Conservation (phyloP, 2,888 invertebrate genomes). For the Leistus spinibarbis region DNA sequence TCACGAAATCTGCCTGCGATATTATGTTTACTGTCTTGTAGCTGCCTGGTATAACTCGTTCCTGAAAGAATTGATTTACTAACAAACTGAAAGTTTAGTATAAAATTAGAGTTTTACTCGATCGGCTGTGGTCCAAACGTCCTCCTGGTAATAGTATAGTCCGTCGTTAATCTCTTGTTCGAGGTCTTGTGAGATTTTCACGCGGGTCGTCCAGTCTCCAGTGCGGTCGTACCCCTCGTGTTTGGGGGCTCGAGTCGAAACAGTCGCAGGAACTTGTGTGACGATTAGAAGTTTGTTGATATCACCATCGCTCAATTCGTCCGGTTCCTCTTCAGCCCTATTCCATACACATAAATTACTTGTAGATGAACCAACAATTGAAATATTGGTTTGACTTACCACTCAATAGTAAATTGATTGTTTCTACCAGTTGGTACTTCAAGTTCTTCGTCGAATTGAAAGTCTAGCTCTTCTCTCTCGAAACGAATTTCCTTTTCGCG, state of each 20-base stretch:
- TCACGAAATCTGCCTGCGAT: constrained; percentile 86
- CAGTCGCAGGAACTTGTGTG: constrained; percentile 82
- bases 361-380: not conserved
- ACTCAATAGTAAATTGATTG: constrained; percentile 81
- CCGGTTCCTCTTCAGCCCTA: constrained; percentile 82
- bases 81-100: constrained; percentile 40
- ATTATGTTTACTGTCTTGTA: constrained; percentile 90
- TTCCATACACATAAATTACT: no score
- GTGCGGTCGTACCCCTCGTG: constrained; percentile 92
- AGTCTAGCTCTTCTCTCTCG: constrained; percentile 84
- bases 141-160: constrained; percentile 94
- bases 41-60: constrained; percentile 61
- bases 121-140: constrained; percentile 78
- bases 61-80: constrained; percentile 48
- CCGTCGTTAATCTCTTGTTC: constrained; percentile 97
- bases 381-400: constrained; percentile 56
- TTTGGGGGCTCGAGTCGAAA: constrained; percentile 67
- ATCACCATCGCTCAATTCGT: constrained; percentile 92
- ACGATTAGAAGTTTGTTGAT: constrained; percentile 94
- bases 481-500: constrained; percentile 47
- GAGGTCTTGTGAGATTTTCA: constrained; percentile 93
- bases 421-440: constrained; percentile 79
- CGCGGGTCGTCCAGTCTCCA: constrained; percentile 86
- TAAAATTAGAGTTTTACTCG: constrained; percentile 52
- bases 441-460: constrained; percentile 96